Base-by-base conservation (phyloP, 35 echinoderm and acorn worm species). In the Heliocidaris erythrogramma region DNA sequence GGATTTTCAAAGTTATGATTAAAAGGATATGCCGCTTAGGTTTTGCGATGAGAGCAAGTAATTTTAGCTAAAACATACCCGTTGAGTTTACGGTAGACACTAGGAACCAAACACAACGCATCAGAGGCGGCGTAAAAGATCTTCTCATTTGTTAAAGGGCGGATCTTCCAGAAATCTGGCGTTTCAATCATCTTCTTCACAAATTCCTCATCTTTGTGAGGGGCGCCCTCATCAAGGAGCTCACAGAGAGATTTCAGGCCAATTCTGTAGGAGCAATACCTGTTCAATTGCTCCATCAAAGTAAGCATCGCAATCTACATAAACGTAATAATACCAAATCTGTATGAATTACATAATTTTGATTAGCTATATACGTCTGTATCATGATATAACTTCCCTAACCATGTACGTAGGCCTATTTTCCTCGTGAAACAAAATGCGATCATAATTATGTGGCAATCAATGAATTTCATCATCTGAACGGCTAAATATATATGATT, bases 81-180 rank as follows among this genome's bases (percentile, higher is more conserved):
- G n/a, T 94, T 48, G 32, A 94, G 7, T 47, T 94, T 94, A 4
- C 24, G 17, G 60, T 94, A 94, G 9, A 85, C 11, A 5, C 32
- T 94, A 27, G 93, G 93, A 69, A 94, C 93, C 49, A 94, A 60
- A 69, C n/a, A 30, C 35, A 42, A 31, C 12, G 69, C 93, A 47
- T 94, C 93, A 11, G 56, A 69, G 21, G 93, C 60, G 10, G 93
- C 93, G 59, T 94, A 94, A 17, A 85, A 47, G 47, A 94, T 94
- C 93, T 85, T 94, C 69, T 94, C 59, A 6, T 60, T 31, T 30
- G 93, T 61, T 32, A 94, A 30, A 4, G 93, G 93, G 12, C 93
- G 93, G 17, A 42, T 59, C 21, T 35, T 94, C 93, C 93, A 94
- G 31, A 94, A 94, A 18, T 69, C 60, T 32, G 49, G 93, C 0